Percentiles rank a stretch among this genome's conserved stretches.
Evolutionary conservation across 2,797 vertebrate species (phyloP).

Genomic region (Tokudaia tokunoshimensis): DNA sequence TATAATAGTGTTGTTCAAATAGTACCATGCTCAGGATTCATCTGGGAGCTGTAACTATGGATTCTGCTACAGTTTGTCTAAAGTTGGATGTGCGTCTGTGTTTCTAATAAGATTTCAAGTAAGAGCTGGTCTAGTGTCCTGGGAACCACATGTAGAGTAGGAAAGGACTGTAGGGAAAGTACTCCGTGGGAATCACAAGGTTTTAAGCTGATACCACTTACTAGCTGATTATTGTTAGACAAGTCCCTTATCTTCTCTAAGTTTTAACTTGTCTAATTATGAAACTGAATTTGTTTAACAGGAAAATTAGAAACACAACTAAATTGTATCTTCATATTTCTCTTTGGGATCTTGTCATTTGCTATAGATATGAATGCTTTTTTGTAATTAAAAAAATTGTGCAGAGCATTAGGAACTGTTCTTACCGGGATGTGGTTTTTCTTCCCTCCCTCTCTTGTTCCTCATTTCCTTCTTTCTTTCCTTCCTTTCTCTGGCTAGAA

Average conservation of each 20-base stretch:
- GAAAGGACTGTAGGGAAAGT: background rate
- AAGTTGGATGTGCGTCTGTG: background rate
- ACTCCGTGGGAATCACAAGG: rapidly evolving
- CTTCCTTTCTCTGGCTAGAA: background rate
- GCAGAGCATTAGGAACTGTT: background rate
- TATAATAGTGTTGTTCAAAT: background rate
- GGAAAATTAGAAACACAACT: background rate
- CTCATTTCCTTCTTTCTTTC: too few species aligned
- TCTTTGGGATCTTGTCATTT: background rate
- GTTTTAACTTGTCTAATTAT: background rate
- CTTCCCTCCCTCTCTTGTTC: background rate
- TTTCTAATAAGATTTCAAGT: background rate
- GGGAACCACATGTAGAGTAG: too few species aligned
- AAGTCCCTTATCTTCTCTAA: background rate
- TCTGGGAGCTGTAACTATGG: background rate
- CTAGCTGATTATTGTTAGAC: background rate
- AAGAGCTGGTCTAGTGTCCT: too few species aligned
- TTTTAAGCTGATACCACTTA: background rate
- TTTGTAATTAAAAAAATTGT: background rate
- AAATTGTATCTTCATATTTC: background rate
- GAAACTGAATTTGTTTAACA: background rate
- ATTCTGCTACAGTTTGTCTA: background rate
- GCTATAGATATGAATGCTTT: background rate
- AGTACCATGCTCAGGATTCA: background rate
- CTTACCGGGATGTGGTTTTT: background rate